phyloP scores from a whole-genome alignment of 2,113 vertebrate species.

The Pteruthius melanotis region DNA sequence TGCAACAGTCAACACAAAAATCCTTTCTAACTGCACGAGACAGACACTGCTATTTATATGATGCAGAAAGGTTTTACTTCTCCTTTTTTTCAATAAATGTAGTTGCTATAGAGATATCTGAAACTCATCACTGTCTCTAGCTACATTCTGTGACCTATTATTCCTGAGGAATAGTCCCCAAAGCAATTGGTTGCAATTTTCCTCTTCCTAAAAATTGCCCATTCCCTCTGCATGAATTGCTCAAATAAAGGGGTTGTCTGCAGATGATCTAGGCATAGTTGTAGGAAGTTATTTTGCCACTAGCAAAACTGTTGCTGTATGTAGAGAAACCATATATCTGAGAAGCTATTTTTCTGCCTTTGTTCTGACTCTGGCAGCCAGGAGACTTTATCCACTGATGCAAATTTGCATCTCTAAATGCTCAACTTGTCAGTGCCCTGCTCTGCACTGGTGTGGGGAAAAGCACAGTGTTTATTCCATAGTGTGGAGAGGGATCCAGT shows the following conservation, averaged over 20 bases:
- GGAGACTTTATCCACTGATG: background rate
- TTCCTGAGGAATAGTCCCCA: background rate
- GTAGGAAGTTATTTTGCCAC: background rate
- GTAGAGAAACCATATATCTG: background rate
- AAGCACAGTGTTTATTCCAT: background rate
- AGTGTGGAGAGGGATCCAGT: background rate
- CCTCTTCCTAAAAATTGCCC: background rate
- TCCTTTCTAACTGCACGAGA: background rate
- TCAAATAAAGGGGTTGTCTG: background rate
- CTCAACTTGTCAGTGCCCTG: background rate
- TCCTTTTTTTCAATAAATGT: background rate
- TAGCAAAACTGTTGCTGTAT: background rate
- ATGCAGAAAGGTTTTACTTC: background rate
- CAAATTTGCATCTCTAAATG: background rate
- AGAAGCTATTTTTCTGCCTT: background rate
- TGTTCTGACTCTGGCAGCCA: background rate
- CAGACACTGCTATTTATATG: background rate
- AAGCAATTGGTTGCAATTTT: constrained; percentile 20
- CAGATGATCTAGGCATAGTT: background rate
- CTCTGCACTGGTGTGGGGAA: background rate
- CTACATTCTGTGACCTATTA: background rate
- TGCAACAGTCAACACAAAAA: background rate
- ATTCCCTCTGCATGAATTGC: background rate
- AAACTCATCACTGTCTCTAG: background rate
- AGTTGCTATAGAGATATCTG: background rate